These are phyloP conservation scores for Tautogolabrus adspersus DNA, from an alignment of 2,113 vertebrate species.

Conservation along the genomic window DNA sequence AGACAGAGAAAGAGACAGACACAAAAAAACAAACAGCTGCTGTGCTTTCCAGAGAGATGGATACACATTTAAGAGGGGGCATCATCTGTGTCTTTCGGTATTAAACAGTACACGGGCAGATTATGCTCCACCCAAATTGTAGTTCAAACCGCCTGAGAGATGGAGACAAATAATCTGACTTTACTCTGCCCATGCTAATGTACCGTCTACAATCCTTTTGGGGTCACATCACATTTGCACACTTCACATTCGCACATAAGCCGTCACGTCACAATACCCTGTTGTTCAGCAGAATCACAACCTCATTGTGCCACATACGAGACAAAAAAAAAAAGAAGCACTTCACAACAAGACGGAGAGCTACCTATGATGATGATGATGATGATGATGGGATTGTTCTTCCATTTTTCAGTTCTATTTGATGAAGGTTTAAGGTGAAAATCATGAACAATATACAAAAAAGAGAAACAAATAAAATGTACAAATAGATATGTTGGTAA, in stretches of 20 bases:
- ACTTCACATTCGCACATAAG: constrained; percentile 28
- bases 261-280: constrained; percentile 56
- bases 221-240: constrained; percentile 7
- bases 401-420: constrained; percentile 22
- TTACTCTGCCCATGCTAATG: neutral
- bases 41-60: constrained; percentile 68
- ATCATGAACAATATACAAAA: constrained; percentile 17
- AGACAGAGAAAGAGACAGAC: constrained; percentile 56
- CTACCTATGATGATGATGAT: constrained; percentile 15
- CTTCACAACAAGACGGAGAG: constrained; percentile 20
- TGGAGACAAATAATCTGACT: constrained; percentile 53
- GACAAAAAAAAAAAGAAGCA: constrained; percentile 25
- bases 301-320: constrained; percentile 57
- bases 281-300: constrained; percentile 73
- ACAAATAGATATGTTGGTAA: constrained; percentile 68
- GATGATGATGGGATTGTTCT: constrained; percentile 30
- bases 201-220: neutral
- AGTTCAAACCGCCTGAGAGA: constrained; percentile 67
- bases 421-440: constrained; percentile 25
- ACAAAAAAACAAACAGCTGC: constrained; percentile 25
- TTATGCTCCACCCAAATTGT: constrained; percentile 52
- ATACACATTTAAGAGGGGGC: constrained; percentile 51
- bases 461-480: constrained; percentile 32
- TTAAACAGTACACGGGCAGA: constrained; percentile 61
- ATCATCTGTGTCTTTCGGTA: constrained; percentile 67